A percentile compares a stretch with the other conserved stretches of the same genome.
Evolutionary conservation across 2,113 vertebrate species (phyloP).

Genomic region (Eudyptes chrysolophus): DNA sequence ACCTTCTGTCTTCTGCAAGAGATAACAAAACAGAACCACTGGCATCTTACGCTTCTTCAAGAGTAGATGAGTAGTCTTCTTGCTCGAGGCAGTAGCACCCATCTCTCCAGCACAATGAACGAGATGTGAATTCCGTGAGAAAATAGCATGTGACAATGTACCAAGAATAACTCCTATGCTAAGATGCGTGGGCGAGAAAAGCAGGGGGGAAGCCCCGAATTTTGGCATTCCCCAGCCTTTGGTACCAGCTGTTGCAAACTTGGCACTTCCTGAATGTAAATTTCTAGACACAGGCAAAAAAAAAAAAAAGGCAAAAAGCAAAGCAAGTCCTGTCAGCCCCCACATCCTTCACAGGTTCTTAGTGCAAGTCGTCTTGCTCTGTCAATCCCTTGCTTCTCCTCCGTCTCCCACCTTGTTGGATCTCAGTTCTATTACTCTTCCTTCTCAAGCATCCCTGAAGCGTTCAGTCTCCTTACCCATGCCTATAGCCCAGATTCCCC

Average conservation of each 20-base stretch:
- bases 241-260: not conserved
- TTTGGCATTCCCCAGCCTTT: not conserved
- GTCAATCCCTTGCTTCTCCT: not conserved
- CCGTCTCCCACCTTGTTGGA: not conserved
- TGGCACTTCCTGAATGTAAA: not conserved
- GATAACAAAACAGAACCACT: not conserved
- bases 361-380: not conserved
- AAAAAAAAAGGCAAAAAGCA: not conserved
- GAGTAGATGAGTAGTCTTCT: not conserved
- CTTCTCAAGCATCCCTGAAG: not conserved
- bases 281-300: not conserved
- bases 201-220: not conserved
- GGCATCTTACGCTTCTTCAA: not conserved
- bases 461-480: not conserved
- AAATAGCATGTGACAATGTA: not conserved
- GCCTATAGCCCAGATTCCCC: not conserved
- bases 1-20: not conserved
- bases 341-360: not conserved
- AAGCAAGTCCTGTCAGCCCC: not conserved
- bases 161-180: not conserved
- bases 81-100: not conserved
- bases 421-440: not conserved
- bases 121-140: not conserved
- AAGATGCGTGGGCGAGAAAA: not conserved
- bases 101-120: not conserved